Evolutionary conservation across 2,113 vertebrate genomes (phyloP).

Genomic region (Microcebus tavaratra): DNA sequence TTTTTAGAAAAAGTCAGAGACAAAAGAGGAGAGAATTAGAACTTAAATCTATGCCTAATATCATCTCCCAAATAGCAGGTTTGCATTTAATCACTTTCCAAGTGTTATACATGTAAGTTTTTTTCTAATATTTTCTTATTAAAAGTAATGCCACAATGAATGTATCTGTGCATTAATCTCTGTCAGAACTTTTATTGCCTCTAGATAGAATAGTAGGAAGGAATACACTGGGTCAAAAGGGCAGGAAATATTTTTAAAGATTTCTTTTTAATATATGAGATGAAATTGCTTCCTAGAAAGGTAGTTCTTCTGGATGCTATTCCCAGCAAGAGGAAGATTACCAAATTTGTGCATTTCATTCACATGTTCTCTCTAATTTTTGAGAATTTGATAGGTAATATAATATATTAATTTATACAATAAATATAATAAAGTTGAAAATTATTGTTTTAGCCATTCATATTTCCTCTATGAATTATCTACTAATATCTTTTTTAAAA

Average conservation of each 20-base stretch:
- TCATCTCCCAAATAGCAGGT: not conserved
- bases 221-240: slow-evolving; percentile 19
- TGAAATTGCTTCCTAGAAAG: slow-evolving; percentile 43
- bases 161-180: slow-evolving; percentile 48
- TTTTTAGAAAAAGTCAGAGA: not conserved
- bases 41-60: not conserved
- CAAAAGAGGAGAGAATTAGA: not conserved
- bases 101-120: not conserved
- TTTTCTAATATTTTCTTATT: slow-evolving; percentile 32
- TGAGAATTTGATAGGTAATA: not conserved
- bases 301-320: not conserved
- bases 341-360: not conserved
- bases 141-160: not conserved
- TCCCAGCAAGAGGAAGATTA: not conserved
- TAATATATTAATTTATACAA: not conserved
- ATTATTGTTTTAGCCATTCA: not conserved
- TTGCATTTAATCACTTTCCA: slow-evolving; percentile 41
- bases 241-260: not conserved
- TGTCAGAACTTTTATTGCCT: slow-evolving; percentile 49
- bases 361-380: not conserved
- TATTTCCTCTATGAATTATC: not conserved
- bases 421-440: not conserved
- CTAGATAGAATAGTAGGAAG: not conserved
- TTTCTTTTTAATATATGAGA: not conserved
- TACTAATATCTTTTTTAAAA: not conserved